Conservation (phyloP, 2,888 invertebrate genomes). For the Blastobasis adustella region DNA sequence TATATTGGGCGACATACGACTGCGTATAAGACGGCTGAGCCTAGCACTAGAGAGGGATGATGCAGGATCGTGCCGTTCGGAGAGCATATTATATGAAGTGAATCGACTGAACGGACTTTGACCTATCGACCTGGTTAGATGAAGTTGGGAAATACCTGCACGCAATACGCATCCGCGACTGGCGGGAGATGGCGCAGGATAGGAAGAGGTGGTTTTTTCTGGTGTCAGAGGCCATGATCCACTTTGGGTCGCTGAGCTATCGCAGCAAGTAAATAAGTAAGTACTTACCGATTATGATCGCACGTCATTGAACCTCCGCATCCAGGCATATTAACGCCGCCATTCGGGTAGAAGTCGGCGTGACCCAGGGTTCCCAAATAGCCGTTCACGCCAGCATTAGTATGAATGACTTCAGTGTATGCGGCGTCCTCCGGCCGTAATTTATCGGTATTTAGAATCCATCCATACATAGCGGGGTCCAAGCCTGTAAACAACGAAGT, state of each 20-base stretch:
- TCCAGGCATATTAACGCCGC: constrained; percentile 19
- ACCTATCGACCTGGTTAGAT: too few relatives aligned
- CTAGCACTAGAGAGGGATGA: too few relatives aligned
- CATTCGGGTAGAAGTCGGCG: constrained; percentile 22
- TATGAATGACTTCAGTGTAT: constrained; percentile 21
- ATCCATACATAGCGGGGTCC: constrained; percentile 9
- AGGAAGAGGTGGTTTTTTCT: too few relatives aligned
- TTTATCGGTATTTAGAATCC: constrained; percentile 6
- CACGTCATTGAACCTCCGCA: constrained; percentile 12
- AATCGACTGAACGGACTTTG: too few relatives aligned
- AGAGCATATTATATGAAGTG: too few relatives aligned
- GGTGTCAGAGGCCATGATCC: too few relatives aligned
- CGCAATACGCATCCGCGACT: not conserved
- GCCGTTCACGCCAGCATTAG: constrained; percentile 15
- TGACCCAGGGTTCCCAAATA: constrained; percentile 14
- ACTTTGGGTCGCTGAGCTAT: too few relatives aligned
- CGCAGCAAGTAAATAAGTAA: too few relatives aligned
- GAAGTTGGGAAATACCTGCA: too few relatives aligned
- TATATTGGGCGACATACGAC: too few relatives aligned
- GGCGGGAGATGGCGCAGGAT: not conserved
- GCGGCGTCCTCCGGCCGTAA: constrained; percentile 9
- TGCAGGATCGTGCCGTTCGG: too few relatives aligned
- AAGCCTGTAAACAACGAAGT: constrained; percentile 5
- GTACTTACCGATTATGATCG: constrained; percentile 15
- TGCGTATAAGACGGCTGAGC: too few relatives aligned